Evolutionary conservation across 2,113 vertebrate species (phyloP).

Genomic region (Paramisgurnus dabryanus): DNA sequence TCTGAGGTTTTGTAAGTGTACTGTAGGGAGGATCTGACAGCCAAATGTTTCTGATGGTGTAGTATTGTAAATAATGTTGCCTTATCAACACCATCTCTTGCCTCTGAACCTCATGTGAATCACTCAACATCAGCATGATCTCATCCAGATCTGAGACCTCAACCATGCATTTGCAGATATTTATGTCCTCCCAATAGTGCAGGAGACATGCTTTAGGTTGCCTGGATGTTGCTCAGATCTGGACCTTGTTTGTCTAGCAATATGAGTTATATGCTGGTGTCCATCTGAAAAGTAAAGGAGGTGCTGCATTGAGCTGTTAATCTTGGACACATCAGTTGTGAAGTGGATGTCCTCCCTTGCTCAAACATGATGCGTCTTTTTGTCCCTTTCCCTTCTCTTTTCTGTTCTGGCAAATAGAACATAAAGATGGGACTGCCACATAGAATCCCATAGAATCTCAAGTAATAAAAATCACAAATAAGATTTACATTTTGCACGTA

Average conservation of each 20-base stretch:
- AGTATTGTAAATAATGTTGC: conserved; percentile 44
- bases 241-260: conserved; percentile 30
- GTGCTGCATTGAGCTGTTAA: conserved; percentile 17
- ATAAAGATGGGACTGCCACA: too few species aligned
- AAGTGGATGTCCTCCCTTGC: conserved; percentile 4
- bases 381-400: conserved; percentile 4
- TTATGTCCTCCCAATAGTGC: not conserved
- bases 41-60: conserved; percentile 3
- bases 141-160: not conserved
- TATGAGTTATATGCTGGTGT: conserved; percentile 25
- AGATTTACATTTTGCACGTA: too few species aligned
- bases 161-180: not conserved
- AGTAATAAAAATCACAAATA: too few species aligned
- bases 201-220: conserved; percentile 30
- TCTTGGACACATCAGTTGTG: conserved; percentile 8
- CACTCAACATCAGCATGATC: conserved; percentile 9
- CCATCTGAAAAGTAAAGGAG: conserved; percentile 1
- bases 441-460: too few species aligned
- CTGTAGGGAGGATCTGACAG: conserved; percentile 5
- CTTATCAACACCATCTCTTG: conserved; percentile 31
- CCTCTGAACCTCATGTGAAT: conserved; percentile 29
- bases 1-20: not conserved
- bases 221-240: conserved; percentile 6
- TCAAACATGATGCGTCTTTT: not conserved
- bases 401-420: not conserved